Base-by-base conservation (phyloP, 2,888 invertebrate species). In the Labia minor region DNA sequence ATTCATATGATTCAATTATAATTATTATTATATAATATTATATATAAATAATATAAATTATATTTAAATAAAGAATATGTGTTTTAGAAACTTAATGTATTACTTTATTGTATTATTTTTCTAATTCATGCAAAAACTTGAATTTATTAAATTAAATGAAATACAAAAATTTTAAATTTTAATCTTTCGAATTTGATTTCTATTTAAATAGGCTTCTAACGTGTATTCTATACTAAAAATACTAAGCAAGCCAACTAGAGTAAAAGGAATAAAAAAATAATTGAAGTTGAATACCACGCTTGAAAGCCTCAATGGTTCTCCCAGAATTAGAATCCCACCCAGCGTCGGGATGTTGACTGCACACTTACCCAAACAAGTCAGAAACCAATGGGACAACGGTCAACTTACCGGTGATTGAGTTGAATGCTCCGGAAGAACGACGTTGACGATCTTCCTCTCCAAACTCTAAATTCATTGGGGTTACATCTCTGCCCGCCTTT, bases 401-500 rank as follows among this genome's bases (percentile, higher is more conserved):
- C 1, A 49, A 72, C 74, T 77, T 77, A 88, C 89, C 89, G 75
- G 89, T 87, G 72, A 89, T 88, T 19, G 88, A 88, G 77, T 88
- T 88, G 69, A 89, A 80, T 0, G 88, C 20, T 19, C 63, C 63
- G 20, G 63, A 63, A 19, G 65, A 19, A 37, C 21, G 62, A 49
- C 61, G 33, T 16, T 63, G 79, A 72, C 85, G 83, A 74, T 86
- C 86, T 66, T 82, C 82, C 68, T 84, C 84, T 72, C 85, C 85
- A 74, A 90, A 91, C 74, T 89, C 86, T 72, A 90, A 84, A 77
- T 92, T 92, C 70, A 91, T 83, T 0, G 92, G 92, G 1, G 92
- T 92, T 67, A 92, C 89, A 75, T 93, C 92, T 74, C 70, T 87
- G 0, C 92, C 92, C 0, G 92, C 92, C 76, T 92, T 92, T 70